Evolutionary conservation across 2,113 vertebrate genomes (phyloP), one percentile per base, ranked within the genome.

Genomic region (Colaptes auratus): DNA sequence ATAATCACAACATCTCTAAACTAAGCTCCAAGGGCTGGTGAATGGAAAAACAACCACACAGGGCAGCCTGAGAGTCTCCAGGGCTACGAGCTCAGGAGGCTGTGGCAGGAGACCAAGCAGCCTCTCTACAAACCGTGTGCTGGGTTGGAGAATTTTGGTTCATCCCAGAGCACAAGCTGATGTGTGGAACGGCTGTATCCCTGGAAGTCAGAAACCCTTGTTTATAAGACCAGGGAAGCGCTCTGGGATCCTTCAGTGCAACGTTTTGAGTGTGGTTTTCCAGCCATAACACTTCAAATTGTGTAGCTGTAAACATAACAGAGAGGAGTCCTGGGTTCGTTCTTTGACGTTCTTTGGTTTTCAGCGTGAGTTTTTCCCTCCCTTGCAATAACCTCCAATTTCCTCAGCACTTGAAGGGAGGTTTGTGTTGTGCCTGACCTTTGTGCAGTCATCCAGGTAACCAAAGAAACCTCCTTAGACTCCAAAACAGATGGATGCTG

Each of bases 131-230:
- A n/a, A 36, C 67, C 10, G 7, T 19, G n/a, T 28, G 61, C 36
- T 13, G 2, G 0, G 0, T 55, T 56, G 72, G 30, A 36, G 72
- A 14, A 5, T 24, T 69, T 25, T 1, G 7, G 21, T 33, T 73
- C 19, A 15, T 3, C 28, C 19, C 50, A 30, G 48, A 27, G 42
- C n/a, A 35, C 0, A 1, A 67, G 74, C 70, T 67, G 74, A 21
- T 28, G 20, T 61, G 82, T n/a, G 52, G 82, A 31, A 12, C 4
- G 10, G 35, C 88, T 85, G 79, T 39, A 19, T n/a, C 60, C 33
- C 72, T 16, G 15, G 35, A 72, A 67, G 44, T 64, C 79, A 82
- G 79, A 35, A 82, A 24, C 23, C n/a, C 18, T 63, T 39, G 17
- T n/a, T 42, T 63, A 19, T 27, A 27, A 0, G 3, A 31, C 14